A percentile compares a stretch with the other conserved stretches of the same genome.
These are phyloP conservation scores for Macroramphosus scolopax DNA, from an alignment of 2,797 vertebrate species.

Conservation along the genomic window DNA sequence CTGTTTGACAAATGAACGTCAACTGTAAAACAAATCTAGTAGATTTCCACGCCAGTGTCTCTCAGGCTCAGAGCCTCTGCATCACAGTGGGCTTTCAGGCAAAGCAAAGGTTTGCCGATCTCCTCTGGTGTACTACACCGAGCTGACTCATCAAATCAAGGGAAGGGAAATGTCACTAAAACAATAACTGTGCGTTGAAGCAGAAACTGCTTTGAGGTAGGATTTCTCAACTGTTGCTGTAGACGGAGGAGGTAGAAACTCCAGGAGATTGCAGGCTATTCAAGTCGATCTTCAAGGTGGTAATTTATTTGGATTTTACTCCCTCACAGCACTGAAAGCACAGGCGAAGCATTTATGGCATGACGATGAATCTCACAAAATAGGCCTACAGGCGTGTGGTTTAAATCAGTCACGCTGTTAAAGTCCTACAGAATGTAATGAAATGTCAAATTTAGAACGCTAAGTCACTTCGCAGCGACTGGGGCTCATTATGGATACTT, in stretches of 20 bases:
- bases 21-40: slow-evolving; percentile 16
- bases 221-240: slow-evolving; percentile 16
- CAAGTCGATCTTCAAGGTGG: slow-evolving; percentile 32
- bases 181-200: slow-evolving; percentile 36
- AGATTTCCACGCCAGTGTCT: slow-evolving; percentile 6
- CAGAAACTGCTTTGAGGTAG: slow-evolving; percentile 13
- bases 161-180: slow-evolving; percentile 33
- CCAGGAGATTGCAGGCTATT: slow-evolving; percentile 47
- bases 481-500: not conserved
- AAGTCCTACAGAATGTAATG: slow-evolving; percentile 26
- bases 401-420: slow-evolving; percentile 22
- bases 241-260: slow-evolving; percentile 18
- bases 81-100: slow-evolving; percentile 24
- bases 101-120: slow-evolving; percentile 19
- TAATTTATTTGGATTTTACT: slow-evolving; percentile 49
- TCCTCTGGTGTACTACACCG: slow-evolving; percentile 5
- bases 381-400: slow-evolving; percentile 16
- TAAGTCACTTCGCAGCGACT: slow-evolving; percentile 8
- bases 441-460: slow-evolving; percentile 27
- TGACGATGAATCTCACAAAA: slow-evolving; percentile 40
- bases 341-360: slow-evolving; percentile 49
- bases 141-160: slow-evolving; percentile 55
- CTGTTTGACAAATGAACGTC: not conserved
- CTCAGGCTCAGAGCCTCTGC: slow-evolving; percentile 23
- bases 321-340: slow-evolving; percentile 23